A percentile compares a stretch with the other conserved stretches of the same genome.
phyloP scores from a whole-genome alignment of 2,888 invertebrate species.

The Petrolisthes cinctipes region DNA sequence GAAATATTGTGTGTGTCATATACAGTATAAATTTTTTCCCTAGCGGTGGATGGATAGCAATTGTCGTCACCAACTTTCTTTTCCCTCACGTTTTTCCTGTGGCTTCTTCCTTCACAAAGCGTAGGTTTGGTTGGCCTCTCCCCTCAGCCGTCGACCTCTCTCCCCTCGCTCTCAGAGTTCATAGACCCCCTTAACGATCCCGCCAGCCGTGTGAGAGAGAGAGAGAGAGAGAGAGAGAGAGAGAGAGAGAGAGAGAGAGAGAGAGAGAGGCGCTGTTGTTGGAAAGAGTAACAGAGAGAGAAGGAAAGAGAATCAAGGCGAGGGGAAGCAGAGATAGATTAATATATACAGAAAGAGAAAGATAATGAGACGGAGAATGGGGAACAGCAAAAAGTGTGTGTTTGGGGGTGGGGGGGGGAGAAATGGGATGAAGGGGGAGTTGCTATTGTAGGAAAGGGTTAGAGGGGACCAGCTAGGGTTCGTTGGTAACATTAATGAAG shows the following conservation, averaged over 20 bases:
- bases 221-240: slow-evolving; percentile 27
- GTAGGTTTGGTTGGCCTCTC: slow-evolving; percentile 29
- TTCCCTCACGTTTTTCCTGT: slow-evolving; percentile 24
- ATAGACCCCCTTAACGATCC: slow-evolving; percentile 36
- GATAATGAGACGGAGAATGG: slow-evolving; percentile 2
- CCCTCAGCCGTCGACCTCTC: slow-evolving; percentile 30
- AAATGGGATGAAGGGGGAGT: not conserved
- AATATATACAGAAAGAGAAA: not conserved
- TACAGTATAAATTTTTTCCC: too few relatives aligned
- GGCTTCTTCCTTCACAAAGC: slow-evolving; percentile 23
- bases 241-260: slow-evolving; percentile 19
- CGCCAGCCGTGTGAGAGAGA: slow-evolving; percentile 30
- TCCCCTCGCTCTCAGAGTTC: slow-evolving; percentile 42
- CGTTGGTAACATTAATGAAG: too few relatives aligned
- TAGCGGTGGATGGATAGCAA: not conserved
- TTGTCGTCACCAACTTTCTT: slow-evolving; percentile 5
- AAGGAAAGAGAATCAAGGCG: slow-evolving; percentile 2
- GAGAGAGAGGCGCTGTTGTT: not conserved
- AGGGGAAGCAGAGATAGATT: not conserved
- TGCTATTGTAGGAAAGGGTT: too few relatives aligned
- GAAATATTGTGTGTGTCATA: too few relatives aligned
- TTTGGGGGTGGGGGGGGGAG: not conserved
- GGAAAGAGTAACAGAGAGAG: slow-evolving; percentile 10
- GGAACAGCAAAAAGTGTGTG: not conserved
- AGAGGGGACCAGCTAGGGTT: too few relatives aligned